Evolutionary conservation across 2,888 invertebrate species (phyloP), one percentile per base, ranked within the genome.

Genomic region (Acutogordius australiensis): DNA sequence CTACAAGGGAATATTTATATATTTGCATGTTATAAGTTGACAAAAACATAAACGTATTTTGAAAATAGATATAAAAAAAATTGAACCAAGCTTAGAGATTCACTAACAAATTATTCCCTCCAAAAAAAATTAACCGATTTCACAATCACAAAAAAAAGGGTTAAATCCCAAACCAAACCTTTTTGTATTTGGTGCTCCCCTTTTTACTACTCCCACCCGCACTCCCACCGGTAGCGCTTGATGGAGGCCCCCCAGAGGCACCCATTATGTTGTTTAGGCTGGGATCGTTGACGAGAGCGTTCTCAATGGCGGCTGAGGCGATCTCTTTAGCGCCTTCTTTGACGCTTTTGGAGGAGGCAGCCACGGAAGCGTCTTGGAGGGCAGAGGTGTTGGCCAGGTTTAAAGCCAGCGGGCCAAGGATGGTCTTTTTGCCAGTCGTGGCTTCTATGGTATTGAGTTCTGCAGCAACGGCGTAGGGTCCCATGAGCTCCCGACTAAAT

Each of bases 111-210:
- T n/a, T n/a, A n/a, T n/a, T n/a, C n/a, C n/a, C n/a, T n/a, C n/a
- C n/a, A n/a, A n/a, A n/a, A n/a, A n/a, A n/a, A n/a, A n/a, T n/a
- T n/a, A n/a, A n/a, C n/a, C n/a, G n/a, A n/a, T n/a, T n/a, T n/a
- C n/a, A n/a, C n/a, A n/a, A n/a, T n/a, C n/a, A n/a, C n/a, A n/a
- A n/a, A n/a, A n/a, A n/a, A n/a, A n/a, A n/a, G n/a, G n/a, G n/a
- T n/a, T n/a, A n/a, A n/a, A n/a, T n/a, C n/a, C n/a, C n/a, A n/a
- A 37, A 18, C 37, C 8, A 37, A 13, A 51, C 51, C 51, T 51
- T 51, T 51, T 51, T 51, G 23, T n/a, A 51, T 23, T 51, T 51
- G 51, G 51, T 51, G 23, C 51, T 51, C 26, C 51, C 51, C 26
- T 51, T 51, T 23, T 51, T 51, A 23, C 51, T 51, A 23, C 26